Evolutionary conservation across 1,140 invertebrate species (phyloP).

Genomic region (silkworm (Bombyx mori)): DNA sequence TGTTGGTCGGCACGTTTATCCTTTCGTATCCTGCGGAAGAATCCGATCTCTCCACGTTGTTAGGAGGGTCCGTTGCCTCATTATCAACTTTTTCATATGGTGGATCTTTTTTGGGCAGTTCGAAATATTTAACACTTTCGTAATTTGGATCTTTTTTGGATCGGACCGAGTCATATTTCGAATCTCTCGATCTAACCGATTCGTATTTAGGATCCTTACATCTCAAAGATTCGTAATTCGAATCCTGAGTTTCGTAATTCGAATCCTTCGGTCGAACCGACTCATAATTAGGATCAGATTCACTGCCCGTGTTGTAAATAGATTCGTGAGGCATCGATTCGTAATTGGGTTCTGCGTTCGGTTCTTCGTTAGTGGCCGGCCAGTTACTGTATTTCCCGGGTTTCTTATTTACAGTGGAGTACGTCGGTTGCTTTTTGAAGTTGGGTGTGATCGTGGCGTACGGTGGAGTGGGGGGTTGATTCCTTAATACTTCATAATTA

Average conservation of each 20-base stretch:
- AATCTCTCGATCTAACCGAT: conserved; percentile 72
- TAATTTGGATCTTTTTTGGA: conserved; percentile 70
- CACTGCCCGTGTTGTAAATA: conserved; percentile 77
- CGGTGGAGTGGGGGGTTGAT: conserved; percentile 64
- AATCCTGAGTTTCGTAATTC: conserved; percentile 60
- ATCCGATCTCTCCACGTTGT: conserved; percentile 50
- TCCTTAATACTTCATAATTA: conserved; percentile 80
- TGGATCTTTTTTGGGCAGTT: conserved; percentile 62
- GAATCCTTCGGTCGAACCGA: conserved; percentile 73
- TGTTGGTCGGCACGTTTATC: conserved; percentile 48
- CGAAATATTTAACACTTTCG: conserved; percentile 73
- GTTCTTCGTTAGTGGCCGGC: conserved; percentile 55
- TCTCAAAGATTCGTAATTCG: conserved; percentile 57
- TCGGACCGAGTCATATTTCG: conserved; percentile 62
- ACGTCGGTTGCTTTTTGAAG: conserved; percentile 61
- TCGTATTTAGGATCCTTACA: conserved; percentile 79
- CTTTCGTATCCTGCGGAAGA: conserved; percentile 67
- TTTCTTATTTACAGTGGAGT: conserved; percentile 72
- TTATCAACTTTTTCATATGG: conserved; percentile 70
- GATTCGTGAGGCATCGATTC: conserved; percentile 79
- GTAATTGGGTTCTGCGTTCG: conserved; percentile 70
- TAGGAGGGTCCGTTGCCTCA: conserved; percentile 30
- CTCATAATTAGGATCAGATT: conserved; percentile 81
- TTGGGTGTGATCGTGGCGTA: conserved; percentile 63
- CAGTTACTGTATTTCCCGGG: conserved; percentile 51